Conservation (phyloP, 35 echinoderm and acorn worm genomes). For the Heliocidaris tuberculata region DNA sequence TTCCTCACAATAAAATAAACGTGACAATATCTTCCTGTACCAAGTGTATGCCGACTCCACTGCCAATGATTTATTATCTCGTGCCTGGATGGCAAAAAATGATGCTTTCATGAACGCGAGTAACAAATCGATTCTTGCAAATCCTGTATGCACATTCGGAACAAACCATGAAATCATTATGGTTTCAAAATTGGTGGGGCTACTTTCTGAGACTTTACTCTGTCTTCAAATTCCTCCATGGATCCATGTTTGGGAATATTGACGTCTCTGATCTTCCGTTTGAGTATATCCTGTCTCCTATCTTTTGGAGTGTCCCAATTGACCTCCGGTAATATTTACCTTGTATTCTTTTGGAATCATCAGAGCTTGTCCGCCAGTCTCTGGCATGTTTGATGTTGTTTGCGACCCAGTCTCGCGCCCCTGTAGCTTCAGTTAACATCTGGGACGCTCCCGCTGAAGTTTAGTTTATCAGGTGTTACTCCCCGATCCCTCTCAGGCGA, state of each 20-base stretch:
- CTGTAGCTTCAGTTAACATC: not conserved
- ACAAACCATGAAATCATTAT: not conserved
- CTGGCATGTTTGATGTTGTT: not conserved
- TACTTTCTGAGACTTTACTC: not conserved
- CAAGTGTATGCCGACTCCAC: not conserved
- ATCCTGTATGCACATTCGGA: not conserved
- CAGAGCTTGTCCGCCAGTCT: not conserved
- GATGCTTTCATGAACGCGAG: not conserved
- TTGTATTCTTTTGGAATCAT: not conserved
- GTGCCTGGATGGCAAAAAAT: not conserved
- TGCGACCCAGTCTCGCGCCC: not conserved
- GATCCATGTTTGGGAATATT: not conserved
- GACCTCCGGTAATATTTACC: not conserved
- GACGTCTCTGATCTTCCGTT: not conserved
- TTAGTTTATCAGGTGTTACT: not conserved
- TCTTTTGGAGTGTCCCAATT: not conserved
- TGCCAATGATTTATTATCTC: conserved; percentile 11
- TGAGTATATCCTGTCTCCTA: not conserved
- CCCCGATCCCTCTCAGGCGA: not conserved
- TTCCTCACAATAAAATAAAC: not conserved
- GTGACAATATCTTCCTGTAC: not conserved
- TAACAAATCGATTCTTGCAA: not conserved
- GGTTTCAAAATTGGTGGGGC: not conserved
- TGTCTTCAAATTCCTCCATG: not conserved
- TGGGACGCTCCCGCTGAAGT: not conserved